Conservation (phyloP, 2,888 invertebrate species). For the Parnassius orleans region DNA sequence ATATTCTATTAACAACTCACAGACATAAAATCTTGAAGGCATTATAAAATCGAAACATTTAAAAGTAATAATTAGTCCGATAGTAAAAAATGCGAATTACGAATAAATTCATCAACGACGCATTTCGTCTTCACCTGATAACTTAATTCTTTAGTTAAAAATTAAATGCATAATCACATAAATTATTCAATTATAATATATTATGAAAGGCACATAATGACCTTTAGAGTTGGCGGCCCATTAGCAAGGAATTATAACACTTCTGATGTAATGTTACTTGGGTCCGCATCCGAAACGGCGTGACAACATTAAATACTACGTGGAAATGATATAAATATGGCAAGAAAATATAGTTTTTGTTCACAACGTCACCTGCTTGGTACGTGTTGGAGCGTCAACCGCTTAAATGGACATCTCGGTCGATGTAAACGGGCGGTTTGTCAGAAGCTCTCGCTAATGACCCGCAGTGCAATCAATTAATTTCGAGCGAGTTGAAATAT, state of each 20-base stretch:
- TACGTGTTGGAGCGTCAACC: slow-evolving; percentile 50
- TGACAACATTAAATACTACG: slow-evolving; percentile 41
- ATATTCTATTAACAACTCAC: too few species aligned
- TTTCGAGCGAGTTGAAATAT: slow-evolving; percentile 28
- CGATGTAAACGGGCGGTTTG: slow-evolving; percentile 40
- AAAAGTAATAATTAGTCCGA: too few species aligned
- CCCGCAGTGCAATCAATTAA: slow-evolving; percentile 42
- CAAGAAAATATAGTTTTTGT: slow-evolving; percentile 49
- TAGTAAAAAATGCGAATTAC: background rate
- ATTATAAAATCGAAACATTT: too few species aligned
- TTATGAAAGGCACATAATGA: slow-evolving; percentile 49
- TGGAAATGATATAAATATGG: slow-evolving; percentile 39
- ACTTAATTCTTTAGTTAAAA: slow-evolving; percentile 12
- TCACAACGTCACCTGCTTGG: slow-evolving; percentile 43
- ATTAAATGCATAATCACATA: slow-evolving; percentile 45
- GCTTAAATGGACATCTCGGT: slow-evolving; percentile 54
- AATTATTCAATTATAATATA: slow-evolving; percentile 58
- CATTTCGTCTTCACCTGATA: slow-evolving; percentile 13
- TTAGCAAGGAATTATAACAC: slow-evolving; percentile 52
- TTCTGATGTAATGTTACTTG: slow-evolving; percentile 23
- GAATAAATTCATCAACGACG: background rate
- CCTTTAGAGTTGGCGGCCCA: slow-evolving; percentile 52
- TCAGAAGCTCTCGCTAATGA: slow-evolving; percentile 49
- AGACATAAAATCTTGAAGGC: too few species aligned
- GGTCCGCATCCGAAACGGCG: slow-evolving; percentile 38